Evolutionary conservation across 2,888 invertebrate genomes (phyloP), one percentile per base, ranked within the genome.

Genomic region (Philhelius pedissequus): DNA sequence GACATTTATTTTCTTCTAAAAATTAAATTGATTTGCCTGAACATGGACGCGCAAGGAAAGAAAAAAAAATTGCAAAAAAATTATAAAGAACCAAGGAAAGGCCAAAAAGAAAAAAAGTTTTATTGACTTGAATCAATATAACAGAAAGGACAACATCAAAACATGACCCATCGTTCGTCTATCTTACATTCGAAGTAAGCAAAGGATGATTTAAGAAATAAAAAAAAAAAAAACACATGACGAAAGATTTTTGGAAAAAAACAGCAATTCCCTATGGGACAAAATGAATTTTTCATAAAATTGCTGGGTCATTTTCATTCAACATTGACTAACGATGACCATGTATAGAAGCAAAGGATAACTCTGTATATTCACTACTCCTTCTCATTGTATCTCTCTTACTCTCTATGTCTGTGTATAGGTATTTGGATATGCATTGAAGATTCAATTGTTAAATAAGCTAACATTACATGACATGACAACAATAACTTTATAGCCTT

Each of bases 381-480:
- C 3, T 8, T 9, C 48, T 6, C 22, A 3, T 9, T 45, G 3
- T 11, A 11, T 5, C 40, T n/a, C 3, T 11, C 45, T 3, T 22
- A 4, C n/a, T 58, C n/a, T 11, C 11, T 6, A 13, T 27, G 6
- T 56, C 5, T 43, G 4, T 38, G 2, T 43, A 4, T 15, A 13
- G 15, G n/a, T 68, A 4, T n/a, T 32, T 60, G 9, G n/a, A 4
- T 60, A 13, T 75, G 66, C 77, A 43, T 62, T 62, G 62, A 62
- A 62, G 62, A 73, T 40, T 56, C 86, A 74, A 66, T 80, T 78
- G 71, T 70, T 80, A 74, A 80, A 83, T 78, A 81, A 81, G 84
- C 68, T 81, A 81, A 84, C 86, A 86, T 86, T 86, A 87, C 87
- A 87, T 83, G 86, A 87, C 87, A 87, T 86, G 86, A 86, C 86